Conservation (phyloP, 2,113 vertebrate species). For the Cyprinodon brontotheroides region DNA sequence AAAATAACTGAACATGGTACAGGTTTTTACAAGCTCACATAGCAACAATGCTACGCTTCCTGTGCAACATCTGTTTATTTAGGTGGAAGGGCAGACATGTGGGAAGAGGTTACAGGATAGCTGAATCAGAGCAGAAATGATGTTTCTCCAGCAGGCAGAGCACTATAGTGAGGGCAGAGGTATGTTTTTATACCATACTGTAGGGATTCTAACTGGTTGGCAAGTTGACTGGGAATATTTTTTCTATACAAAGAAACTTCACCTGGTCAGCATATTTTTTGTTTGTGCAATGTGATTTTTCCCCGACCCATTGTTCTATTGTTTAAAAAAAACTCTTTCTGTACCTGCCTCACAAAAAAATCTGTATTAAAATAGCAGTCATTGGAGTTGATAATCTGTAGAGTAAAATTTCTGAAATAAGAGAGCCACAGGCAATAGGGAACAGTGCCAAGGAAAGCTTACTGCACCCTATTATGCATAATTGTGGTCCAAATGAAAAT, state of each 20-base stretch:
- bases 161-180: constrained; percentile 5
- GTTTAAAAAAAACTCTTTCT: not conserved
- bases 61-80: constrained; percentile 9
- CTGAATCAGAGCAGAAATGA: constrained; percentile 9
- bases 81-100: not conserved
- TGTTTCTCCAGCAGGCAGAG: constrained; percentile 21
- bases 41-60: not conserved
- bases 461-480: constrained; percentile 67
- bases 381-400: constrained; percentile 59
- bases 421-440: constrained; percentile 68
- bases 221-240: constrained; percentile 30
- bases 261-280: constrained; percentile 23
- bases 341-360: constrained; percentile 14
- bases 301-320: not conserved
- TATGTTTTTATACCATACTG: constrained; percentile 18
- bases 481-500: constrained; percentile 85
- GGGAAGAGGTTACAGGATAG: not conserved
- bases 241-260: not conserved
- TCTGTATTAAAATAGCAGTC: constrained; percentile 39
- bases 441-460: constrained; percentile 68
- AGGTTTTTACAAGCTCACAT: not conserved
- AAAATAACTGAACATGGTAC: not conserved
- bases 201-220: constrained; percentile 10
- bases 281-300: not conserved
- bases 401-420: constrained; percentile 49